Percentiles rank a stretch among this genome's conserved stretches.
Conservation (phyloP, 2,113 vertebrate species). For the Columba livia region DNA sequence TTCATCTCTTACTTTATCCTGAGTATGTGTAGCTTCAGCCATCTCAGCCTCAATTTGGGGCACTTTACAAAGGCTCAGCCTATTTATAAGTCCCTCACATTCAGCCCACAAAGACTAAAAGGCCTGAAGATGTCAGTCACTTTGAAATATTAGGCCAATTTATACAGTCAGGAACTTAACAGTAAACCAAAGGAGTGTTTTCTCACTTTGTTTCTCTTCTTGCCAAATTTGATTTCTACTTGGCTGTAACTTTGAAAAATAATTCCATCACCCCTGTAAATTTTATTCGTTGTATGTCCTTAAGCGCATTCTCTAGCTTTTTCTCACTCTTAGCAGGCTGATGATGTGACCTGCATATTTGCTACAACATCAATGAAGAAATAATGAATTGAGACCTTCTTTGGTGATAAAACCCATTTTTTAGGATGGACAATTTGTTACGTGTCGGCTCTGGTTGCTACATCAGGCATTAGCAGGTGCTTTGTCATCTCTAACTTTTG, state of each 20-base stretch:
- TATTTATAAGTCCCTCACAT: background rate
- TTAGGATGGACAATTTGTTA: constrained; percentile 46
- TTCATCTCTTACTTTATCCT: background rate
- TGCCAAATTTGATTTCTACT: constrained; percentile 2
- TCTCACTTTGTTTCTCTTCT: background rate
- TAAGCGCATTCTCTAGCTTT: background rate
- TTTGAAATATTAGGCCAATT: constrained; percentile 22
- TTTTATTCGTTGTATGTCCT: constrained; percentile 8
- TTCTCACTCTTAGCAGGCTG: background rate
- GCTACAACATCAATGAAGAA: constrained; percentile 57
- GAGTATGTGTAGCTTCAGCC: background rate
- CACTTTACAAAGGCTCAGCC: background rate
- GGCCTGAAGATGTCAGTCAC: background rate
- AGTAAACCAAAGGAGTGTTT: background rate
- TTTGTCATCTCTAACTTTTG: constrained; percentile 65
- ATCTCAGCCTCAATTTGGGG: background rate
- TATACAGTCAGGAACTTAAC: background rate
- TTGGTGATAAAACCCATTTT: constrained; percentile 54
- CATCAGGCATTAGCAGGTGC: constrained; percentile 21
- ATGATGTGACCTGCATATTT: constrained; percentile 53
- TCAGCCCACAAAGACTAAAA: background rate
- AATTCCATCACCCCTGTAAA: background rate
- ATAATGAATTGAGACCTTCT: constrained; percentile 60
- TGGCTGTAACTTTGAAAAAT: constrained; percentile 30
- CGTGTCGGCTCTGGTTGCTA: constrained; percentile 46